phyloP scores from a whole-genome alignment of 2,113 vertebrate species.

The Physeter macrocephalus region DNA sequence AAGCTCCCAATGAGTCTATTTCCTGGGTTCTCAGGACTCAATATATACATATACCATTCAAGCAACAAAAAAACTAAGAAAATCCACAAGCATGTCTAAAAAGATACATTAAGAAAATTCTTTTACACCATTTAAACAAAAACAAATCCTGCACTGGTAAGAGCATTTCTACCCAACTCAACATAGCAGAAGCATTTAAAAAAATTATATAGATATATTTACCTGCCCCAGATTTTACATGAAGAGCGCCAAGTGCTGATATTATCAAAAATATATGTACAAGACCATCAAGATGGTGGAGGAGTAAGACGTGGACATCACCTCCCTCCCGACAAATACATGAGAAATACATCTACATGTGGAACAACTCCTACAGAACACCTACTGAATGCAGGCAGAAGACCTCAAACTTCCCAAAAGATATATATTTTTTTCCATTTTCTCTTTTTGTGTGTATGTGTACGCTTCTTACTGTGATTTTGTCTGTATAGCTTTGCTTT shows the following conservation, averaged over 20 bases:
- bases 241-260: background rate
- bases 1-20: background rate
- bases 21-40: background rate
- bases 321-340: too few species aligned
- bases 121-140: constrained; percentile 6
- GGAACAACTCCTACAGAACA: too few species aligned
- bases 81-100: background rate
- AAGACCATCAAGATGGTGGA: too few species aligned
- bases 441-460: too few species aligned
- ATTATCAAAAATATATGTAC: background rate
- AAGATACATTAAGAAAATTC: background rate
- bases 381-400: too few species aligned
- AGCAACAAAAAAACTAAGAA: background rate
- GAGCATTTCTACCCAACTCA: background rate
- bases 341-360: too few species aligned
- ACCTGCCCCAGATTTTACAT: background rate
- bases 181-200: background rate
- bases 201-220: background rate
- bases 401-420: too few species aligned
- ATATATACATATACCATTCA: background rate
- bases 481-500: too few species aligned
- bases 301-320: too few species aligned
- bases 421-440: too few species aligned
- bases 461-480: too few species aligned
- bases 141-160: background rate